phyloP scores from a whole-genome alignment of 2,888 invertebrate species.

The Dryocosmus kuriphilus region DNA sequence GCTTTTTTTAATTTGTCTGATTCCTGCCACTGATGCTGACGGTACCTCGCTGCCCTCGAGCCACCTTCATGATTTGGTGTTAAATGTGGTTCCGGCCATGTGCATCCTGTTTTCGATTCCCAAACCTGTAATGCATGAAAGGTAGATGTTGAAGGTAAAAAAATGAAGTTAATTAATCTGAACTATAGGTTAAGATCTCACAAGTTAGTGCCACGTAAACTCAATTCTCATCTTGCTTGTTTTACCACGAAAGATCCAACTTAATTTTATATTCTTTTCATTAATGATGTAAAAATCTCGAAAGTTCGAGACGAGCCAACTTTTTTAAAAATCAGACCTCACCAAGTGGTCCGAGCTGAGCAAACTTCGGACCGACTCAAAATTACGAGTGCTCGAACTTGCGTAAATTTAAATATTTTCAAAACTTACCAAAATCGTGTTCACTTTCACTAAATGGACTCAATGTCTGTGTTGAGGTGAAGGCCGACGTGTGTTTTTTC shows the following conservation, averaged over 20 bases:
- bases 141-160: slow-evolving; percentile 1
- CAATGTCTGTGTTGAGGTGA: slow-evolving; percentile 73
- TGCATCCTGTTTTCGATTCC: slow-evolving; percentile 73
- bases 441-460: slow-evolving; percentile 72
- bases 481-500: slow-evolving; percentile 75
- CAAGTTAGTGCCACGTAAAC: neutral
- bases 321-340: too few species aligned
- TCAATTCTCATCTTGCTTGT: too few species aligned
- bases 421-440: slow-evolving; percentile 69
- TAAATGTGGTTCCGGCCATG: slow-evolving; percentile 71
- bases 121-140: slow-evolving; percentile 56
- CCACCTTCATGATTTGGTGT: slow-evolving; percentile 75
- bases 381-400: too few species aligned
- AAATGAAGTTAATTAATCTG: neutral
- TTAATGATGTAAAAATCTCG: too few species aligned
- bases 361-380: too few species aligned
- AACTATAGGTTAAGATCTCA: neutral
- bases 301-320: too few species aligned
- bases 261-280: too few species aligned
- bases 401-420: neutral
- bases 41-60: slow-evolving; percentile 72
- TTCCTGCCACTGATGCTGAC: slow-evolving; percentile 51
- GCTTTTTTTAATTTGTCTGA: slow-evolving; percentile 47
- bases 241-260: too few species aligned
- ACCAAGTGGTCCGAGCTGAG: too few species aligned